Conservation (phyloP, 2,888 invertebrate species). For the Drosophila algonquin region DNA sequence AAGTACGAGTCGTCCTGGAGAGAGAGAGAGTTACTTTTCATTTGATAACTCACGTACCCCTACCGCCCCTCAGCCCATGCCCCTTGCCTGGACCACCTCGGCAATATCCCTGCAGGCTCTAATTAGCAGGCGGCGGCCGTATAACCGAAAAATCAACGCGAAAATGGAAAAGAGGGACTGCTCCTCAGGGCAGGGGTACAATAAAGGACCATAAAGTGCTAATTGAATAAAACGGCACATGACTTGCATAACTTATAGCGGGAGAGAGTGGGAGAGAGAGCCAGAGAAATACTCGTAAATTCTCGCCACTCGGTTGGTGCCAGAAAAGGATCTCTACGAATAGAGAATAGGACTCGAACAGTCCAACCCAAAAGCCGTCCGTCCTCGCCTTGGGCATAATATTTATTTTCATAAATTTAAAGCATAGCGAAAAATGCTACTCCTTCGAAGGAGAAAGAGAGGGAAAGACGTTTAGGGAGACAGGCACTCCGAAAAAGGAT, state of each 20-base stretch:
- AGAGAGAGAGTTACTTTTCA: slow-evolving; percentile 72
- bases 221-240: slow-evolving; percentile 83
- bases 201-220: slow-evolving; percentile 81
- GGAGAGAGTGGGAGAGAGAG: slow-evolving; percentile 51
- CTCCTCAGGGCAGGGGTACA: slow-evolving; percentile 58
- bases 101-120: slow-evolving; percentile 60
- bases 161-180: slow-evolving; percentile 19
- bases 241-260: slow-evolving; percentile 82
- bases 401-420: slow-evolving; percentile 79
- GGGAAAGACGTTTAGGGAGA: slow-evolving; percentile 57
- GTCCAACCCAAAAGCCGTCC: slow-evolving; percentile 38
- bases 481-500: slow-evolving; percentile 75
- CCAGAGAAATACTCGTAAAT: slow-evolving; percentile 41
- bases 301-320: slow-evolving; percentile 14
- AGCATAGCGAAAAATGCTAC: slow-evolving; percentile 39
- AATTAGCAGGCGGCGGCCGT: slow-evolving; percentile 78
- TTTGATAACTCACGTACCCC: slow-evolving; percentile 80
- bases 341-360: slow-evolving; percentile 13
- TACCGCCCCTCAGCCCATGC: background rate
- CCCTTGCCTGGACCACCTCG: slow-evolving; percentile 13
- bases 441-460: slow-evolving; percentile 58
- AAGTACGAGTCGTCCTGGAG: slow-evolving; percentile 31
- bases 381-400: slow-evolving; percentile 69
- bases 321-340: slow-evolving; percentile 28
- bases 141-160: slow-evolving; percentile 81